A percentile compares a stretch with the other conserved stretches of the same genome.
These are phyloP conservation scores for Tribolium freemani DNA, from an alignment of 2,888 invertebrate genomes.

Conservation along the genomic window DNA sequence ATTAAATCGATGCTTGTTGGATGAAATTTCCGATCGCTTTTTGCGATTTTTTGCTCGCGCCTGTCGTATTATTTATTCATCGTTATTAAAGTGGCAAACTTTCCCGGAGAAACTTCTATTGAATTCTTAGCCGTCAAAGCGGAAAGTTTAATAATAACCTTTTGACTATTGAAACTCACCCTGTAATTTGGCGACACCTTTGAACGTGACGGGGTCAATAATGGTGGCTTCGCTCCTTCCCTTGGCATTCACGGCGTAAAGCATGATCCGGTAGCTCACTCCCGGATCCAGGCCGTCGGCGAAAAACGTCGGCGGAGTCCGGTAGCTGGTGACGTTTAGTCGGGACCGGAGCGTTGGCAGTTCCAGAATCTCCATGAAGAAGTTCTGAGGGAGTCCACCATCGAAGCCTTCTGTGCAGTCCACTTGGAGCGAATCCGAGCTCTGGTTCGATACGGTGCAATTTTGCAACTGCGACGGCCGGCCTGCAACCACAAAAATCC, in stretches of 20 bases:
- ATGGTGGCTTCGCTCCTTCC: constrained; percentile 87
- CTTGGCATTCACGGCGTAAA: constrained; percentile 90
- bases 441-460: constrained; percentile 91
- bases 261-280: constrained; percentile 83
- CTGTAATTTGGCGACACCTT: constrained; percentile 89
- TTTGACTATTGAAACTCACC: constrained; percentile 71
- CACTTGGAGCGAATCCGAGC: constrained; percentile 85
- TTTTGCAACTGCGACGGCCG: constrained; percentile 90
- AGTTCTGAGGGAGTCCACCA: constrained; percentile 89
- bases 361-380: constrained; percentile 85
- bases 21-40: not conserved
- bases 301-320: constrained; percentile 78
- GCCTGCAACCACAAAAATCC: constrained; percentile 70
- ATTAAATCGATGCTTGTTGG: constrained; percentile 8
- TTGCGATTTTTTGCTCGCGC: not conserved
- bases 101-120: too few species aligned
- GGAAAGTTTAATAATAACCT: not conserved
- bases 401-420: constrained; percentile 91
- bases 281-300: constrained; percentile 80
- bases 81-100: too few species aligned
- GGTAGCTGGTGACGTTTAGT: constrained; percentile 73
- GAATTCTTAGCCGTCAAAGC: too few species aligned
- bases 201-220: constrained; percentile 87
- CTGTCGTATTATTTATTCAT: not conserved
- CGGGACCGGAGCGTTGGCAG: constrained; percentile 75